Evolutionary conservation across 2,797 vertebrate genomes (phyloP).

Genomic region (Sebastes iracundus): DNA sequence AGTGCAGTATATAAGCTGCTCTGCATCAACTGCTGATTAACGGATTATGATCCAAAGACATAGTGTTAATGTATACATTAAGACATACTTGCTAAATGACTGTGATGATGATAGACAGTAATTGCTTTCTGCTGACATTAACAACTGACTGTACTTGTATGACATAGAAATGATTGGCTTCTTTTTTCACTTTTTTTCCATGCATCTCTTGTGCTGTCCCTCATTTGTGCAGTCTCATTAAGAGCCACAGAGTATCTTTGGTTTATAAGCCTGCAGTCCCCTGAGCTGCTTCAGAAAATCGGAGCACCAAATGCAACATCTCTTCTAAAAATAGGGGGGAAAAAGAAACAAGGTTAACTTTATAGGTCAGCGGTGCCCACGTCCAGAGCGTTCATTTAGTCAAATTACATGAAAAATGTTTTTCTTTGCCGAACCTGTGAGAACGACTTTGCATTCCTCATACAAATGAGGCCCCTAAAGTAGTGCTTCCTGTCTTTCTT

Average conservation of each 20-base stretch:
- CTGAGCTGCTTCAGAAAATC: conserved; percentile 37
- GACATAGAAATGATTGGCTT: conserved; percentile 9
- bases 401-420: conserved; percentile 12
- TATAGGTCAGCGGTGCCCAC: conserved; percentile 42
- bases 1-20: not conserved
- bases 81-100: not conserved
- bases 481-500: not conserved
- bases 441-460: not conserved
- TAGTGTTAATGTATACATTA: not conserved
- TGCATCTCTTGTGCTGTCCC: not conserved
- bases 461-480: conserved; percentile 23
- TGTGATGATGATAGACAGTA: not conserved
- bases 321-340: conserved; percentile 38
- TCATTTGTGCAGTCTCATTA: conserved; percentile 45
- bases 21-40: not conserved
- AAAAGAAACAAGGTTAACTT: conserved; percentile 64
- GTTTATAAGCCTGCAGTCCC: conserved; percentile 34
- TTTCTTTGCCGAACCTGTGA: not conserved
- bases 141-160: conserved; percentile 1
- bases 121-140: not conserved
- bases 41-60: not conserved
- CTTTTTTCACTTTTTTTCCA: not conserved
- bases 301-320: conserved; percentile 41
- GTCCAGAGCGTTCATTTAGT: conserved; percentile 23
- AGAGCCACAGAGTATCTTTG: conserved; percentile 12